Evolutionary conservation across 2,113 vertebrate genomes (phyloP), one percentile per base, ranked within the genome.

Genomic region (Hyperoodon ampullatus): DNA sequence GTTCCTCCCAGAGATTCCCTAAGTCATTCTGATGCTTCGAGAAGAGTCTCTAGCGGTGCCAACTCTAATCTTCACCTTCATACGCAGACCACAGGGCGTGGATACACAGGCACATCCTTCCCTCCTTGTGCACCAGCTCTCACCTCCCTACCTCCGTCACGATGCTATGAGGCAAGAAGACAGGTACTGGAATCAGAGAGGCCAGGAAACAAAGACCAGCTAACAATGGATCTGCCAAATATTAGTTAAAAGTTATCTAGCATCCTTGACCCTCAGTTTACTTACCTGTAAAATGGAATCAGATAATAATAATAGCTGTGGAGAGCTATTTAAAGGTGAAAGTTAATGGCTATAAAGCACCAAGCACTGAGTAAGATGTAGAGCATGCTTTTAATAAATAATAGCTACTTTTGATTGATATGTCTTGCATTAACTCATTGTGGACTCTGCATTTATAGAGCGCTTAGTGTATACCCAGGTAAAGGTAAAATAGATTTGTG

Each of bases 101-200:
- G 10, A 3, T 13, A 4, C 0, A 0, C 1, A 30, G 28, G 8
- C 0, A 0, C 7, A 35, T 33, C 21, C 21, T 60, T 58, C 6
- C 14, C 3, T 71, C n/a, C 72, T 3, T 0, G 0, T 1, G 8
- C 6, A 6, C 65, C 26, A 28, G 16, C n/a, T 28, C 44, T n/a
- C 39, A 42, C 0, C 77, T 84, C 4, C 23, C 74, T 72, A 0
- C 24, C 63, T 70, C 14, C 16, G 1, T 28, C 39, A 18, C 0
- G 2, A 4, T 0, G 3, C 2, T 33, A 23, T 2, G 15, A 61
- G 8, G 12, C 5, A 2, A 80, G 58, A 58, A 35, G 44, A 8
- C 14, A 33, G 11, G 8, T 12, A 13, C 30, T 16, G 53, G 47
- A 28, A 35, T 30, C n/a, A 19, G 35, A 90, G 28, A 81, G 26